Base-by-base conservation (phyloP, 1,140 invertebrate species). In the Diuraphis noxia region DNA sequence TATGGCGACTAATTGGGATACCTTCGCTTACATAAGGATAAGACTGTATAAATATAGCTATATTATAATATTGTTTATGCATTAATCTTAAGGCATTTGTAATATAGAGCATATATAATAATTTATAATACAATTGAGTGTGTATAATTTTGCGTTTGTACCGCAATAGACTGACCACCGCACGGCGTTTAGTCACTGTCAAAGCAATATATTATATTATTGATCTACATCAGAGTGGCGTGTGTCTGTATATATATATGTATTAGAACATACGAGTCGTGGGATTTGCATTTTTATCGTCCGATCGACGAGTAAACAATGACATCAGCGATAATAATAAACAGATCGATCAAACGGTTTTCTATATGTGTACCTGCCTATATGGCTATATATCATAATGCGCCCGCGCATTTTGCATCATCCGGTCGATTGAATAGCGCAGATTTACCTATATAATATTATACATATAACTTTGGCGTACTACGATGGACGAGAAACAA, bases 251-350 rank as follows among this genome's bases (percentile, higher is more conserved):
- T 79, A 9, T 49, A 9, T 56, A 10, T 56, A 10, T 30, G 30
- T 56, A 30, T 56, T 10, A 63, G 56, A 63, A 38, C 19, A 40
- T n/a, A n/a, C 40, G 30, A n/a, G 30, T 21, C n/a, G 41, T 79
- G 10, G 40, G 63, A 77, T 90, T 90, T 90, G 88, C 88, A 81
- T 81, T 43, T 81, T 81, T 81, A 90, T 90, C 88, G 72, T 81
- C 23, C 40, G 63, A 81, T 90, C 88, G 85, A 87, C 46, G 41
- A 86, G 84, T 86, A 41, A 52, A 89, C 52, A 82, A 56, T 52
- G 81, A 91, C 77, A 84, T 91, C 90, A 56, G 46, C 79, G 77
- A 84, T 84, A 84, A 91, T 91, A 72, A 79, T 6, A 36, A 36
- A 91, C 43, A 91, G 41, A 91, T 91, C 79, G 79, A 91, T 91